Conservation (phyloP, 2,113 vertebrate genomes). For the Rutilus rutilus region DNA sequence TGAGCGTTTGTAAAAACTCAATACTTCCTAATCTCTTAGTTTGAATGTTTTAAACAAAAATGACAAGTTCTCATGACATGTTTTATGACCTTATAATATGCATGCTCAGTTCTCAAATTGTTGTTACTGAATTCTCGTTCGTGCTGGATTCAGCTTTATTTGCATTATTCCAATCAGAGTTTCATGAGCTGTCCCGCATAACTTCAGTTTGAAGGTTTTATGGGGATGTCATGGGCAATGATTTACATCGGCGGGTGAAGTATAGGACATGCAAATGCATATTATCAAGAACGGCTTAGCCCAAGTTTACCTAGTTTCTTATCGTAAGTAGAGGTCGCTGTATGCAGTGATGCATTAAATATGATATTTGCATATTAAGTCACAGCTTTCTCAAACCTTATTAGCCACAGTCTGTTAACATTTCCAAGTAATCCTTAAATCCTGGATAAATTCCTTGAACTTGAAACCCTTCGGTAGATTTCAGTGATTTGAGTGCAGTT, state of each 20-base stretch:
- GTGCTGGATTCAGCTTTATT: background rate
- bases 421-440: slow-evolving; percentile 10
- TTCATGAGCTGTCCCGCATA: background rate
- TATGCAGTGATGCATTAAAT: slow-evolving; percentile 4
- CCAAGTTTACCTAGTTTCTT: no score
- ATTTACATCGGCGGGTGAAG: background rate
- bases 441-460: slow-evolving; percentile 9
- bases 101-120: background rate
- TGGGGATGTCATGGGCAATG: background rate
- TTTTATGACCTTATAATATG: background rate
- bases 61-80: background rate
- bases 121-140: background rate
- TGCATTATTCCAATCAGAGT: background rate
- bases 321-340: background rate
- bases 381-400: background rate
- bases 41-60: background rate
- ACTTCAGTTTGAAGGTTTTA: background rate
- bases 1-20: background rate
- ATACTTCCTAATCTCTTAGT: background rate
- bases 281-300: background rate
- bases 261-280: background rate
- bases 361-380: slow-evolving; percentile 6
- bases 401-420: background rate
- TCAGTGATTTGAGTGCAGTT: background rate
- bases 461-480: background rate